phyloP scores from a whole-genome alignment of 1,140 invertebrate genomes.

The Drosophila serrata region DNA sequence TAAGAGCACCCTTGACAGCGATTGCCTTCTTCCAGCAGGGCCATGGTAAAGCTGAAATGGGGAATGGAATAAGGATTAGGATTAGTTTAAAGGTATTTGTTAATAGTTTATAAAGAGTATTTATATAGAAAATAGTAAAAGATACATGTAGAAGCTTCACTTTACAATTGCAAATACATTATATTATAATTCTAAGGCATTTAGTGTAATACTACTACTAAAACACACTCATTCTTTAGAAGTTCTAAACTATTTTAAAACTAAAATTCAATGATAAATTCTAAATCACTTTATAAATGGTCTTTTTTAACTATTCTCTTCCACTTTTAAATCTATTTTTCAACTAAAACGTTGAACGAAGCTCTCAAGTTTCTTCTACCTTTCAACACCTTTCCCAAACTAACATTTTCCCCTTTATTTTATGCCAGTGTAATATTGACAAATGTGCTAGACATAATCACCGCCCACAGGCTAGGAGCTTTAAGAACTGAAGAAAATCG shows the following conservation, averaged over 20 bases:
- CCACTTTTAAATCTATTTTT: neutral
- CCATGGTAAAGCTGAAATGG: slow-evolving; percentile 29
- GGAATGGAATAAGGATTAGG: neutral
- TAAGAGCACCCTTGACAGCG: slow-evolving; percentile 26
- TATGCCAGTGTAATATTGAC: slow-evolving; percentile 28
- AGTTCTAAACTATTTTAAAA: no score
- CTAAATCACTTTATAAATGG: neutral
- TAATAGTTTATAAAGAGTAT: no score
- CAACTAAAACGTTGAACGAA: neutral
- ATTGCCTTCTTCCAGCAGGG: slow-evolving; percentile 28
- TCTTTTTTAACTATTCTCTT: neutral
- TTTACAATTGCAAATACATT: neutral
- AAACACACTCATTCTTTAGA: no score
- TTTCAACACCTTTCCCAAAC: slow-evolving; percentile 2
- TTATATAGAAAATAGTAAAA: no score
- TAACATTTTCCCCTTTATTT: neutral
- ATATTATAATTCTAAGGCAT: neutral
- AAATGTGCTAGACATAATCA: slow-evolving; percentile 32
- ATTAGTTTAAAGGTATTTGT: neutral
- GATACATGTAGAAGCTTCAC: no score
- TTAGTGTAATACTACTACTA: no score
- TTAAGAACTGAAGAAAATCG: neutral
- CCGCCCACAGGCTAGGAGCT: slow-evolving; percentile 37
- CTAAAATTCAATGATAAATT: no score
- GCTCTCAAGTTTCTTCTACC: neutral